Percentiles rank a stretch among this genome's conserved stretches.
Evolutionary conservation across 2,888 invertebrate species (phyloP).

Genomic region (Zygothrica quintamaculata): DNA sequence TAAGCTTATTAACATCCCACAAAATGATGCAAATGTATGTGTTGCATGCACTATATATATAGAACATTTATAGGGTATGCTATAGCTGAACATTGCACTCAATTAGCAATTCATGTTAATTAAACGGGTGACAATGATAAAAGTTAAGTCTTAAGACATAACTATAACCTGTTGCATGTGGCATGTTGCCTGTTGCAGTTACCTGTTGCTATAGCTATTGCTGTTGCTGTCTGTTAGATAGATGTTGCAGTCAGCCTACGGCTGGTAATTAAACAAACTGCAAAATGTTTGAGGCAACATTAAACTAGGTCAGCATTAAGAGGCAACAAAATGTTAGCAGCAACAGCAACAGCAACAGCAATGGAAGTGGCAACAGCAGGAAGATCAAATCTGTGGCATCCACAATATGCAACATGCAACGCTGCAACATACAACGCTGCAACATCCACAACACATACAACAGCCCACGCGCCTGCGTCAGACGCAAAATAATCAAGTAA

Average conservation of each 20-base stretch:
- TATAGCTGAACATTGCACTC: conserved; percentile 1
- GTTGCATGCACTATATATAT: no score
- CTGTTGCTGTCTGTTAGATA: no score
- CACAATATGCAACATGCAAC: no score
- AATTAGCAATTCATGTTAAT: conserved; percentile 42
- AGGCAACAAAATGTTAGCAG: conserved; percentile 10
- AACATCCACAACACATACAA: no score
- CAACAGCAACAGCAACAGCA: conserved; percentile 5
- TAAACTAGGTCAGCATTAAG: conserved; percentile 50
- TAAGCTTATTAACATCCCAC: no score
- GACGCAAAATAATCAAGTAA: conserved; percentile 51
- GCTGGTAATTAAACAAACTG: conserved; percentile 67
- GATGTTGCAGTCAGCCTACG: no score
- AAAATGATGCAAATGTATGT: no score
- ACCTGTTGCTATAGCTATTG: conserved; percentile 40
- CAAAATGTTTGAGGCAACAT: conserved; percentile 34
- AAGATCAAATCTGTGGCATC: conserved; percentile 34
- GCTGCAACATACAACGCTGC: no score
- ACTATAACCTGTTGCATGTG: conserved; percentile 47
- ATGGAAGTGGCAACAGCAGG: conserved; percentile 5
- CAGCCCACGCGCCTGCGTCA: conserved; percentile 64
- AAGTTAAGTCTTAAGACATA: conserved; percentile 34
- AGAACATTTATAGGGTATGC: no score
- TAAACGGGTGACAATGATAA: conserved; percentile 61
- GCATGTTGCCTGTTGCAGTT: conserved; percentile 15